A percentile compares a stretch with the other conserved stretches of the same genome.
Evolutionary conservation across 2,113 vertebrate species (phyloP).

Genomic region (Scartelaos histophorus): DNA sequence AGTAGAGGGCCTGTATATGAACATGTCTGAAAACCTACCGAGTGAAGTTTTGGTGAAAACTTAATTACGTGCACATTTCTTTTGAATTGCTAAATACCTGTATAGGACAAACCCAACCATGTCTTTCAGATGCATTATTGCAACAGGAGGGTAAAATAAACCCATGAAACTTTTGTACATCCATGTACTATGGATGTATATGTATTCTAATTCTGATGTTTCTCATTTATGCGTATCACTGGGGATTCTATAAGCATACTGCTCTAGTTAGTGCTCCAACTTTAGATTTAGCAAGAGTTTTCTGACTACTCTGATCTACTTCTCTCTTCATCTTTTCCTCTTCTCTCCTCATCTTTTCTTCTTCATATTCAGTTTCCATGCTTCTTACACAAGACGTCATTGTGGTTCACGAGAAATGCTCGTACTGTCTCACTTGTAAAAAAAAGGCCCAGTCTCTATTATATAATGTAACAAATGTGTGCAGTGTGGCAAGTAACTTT

Average conservation of each 20-base stretch:
- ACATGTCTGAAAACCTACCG: not conserved
- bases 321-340: conserved; percentile 20
- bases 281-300: conserved; percentile 2
- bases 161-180: conserved; percentile 1
- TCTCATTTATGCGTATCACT: conserved; percentile 30
- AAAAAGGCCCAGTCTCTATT: conserved; percentile 20
- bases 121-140: not conserved
- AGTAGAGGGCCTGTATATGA: not conserved
- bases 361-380: conserved; percentile 38
- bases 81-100: too few species aligned
- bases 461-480: conserved; percentile 12
- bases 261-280: conserved; percentile 27
- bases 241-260: conserved; percentile 4
- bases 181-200: not conserved
- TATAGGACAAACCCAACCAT: not conserved
- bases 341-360: conserved; percentile 19
- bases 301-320: conserved; percentile 26
- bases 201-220: conserved; percentile 21
- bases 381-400: conserved; percentile 43
- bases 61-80: too few species aligned
- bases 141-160: conserved; percentile 1
- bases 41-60: too few species aligned
- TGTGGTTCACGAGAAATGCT: conserved; percentile 56
- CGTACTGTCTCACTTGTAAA: conserved; percentile 45
- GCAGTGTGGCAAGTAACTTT: not conserved